These are phyloP conservation scores for Caenorhabditis panamensis DNA, from an alignment of 2,888 invertebrate genomes.

Conservation along the genomic window DNA sequence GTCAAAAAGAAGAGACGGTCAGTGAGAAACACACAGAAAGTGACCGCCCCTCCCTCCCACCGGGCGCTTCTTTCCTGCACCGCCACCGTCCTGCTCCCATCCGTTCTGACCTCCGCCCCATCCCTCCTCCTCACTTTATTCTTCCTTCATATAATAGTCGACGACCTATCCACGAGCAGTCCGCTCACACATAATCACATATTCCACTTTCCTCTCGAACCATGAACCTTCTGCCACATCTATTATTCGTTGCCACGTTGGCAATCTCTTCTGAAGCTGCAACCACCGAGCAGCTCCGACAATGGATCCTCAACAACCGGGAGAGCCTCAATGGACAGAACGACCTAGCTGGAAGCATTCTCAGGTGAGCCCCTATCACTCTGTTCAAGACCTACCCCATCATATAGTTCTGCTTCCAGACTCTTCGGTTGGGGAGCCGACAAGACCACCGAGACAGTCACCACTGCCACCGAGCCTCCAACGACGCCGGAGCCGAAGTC, in stretches of 20 bases:
- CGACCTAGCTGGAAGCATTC: constrained; percentile 74
- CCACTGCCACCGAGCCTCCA: constrained; percentile 38
- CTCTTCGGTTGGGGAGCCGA: constrained; percentile 60
- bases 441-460: constrained; percentile 39
- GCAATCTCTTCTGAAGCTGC: constrained; percentile 54
- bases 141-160: constrained; percentile 19
- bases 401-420: constrained; percentile 50
- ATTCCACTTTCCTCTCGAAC: background rate
- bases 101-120: constrained; percentile 11
- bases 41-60: constrained; percentile 29
- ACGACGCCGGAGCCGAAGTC: constrained; percentile 40
- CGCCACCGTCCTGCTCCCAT: constrained; percentile 19
- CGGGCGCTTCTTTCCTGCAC: constrained; percentile 35
- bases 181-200: background rate
- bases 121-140: constrained; percentile 1
- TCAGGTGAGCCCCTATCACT: constrained; percentile 41
- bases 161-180: constrained; percentile 3
- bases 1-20: constrained; percentile 12
- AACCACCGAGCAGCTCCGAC: constrained; percentile 77
- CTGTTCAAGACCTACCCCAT: constrained; percentile 27
- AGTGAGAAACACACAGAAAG: background rate
- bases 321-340: constrained; percentile 69
- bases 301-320: constrained; percentile 77
- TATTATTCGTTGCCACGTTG: constrained; percentile 15
- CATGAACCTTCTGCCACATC: constrained; percentile 16